Conservation (phyloP, 2,797 vertebrate genomes). For the Amblyraja radiata region DNA sequence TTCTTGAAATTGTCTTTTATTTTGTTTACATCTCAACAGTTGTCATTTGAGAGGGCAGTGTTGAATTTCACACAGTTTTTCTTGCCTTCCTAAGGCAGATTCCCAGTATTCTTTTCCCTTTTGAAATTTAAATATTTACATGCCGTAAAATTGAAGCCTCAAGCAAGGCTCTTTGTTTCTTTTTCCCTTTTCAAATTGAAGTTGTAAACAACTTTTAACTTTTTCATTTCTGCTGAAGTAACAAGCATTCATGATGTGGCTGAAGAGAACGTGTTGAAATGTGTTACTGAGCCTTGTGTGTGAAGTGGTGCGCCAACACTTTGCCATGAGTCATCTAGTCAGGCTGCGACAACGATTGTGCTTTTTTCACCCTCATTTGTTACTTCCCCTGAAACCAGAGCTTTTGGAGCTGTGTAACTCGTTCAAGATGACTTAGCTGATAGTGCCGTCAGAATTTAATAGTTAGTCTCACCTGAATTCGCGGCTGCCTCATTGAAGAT, state of each 20-base stretch:
- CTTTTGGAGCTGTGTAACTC: background rate
- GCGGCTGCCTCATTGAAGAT: too few relatives aligned
- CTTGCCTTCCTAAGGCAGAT: background rate
- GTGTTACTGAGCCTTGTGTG: background rate
- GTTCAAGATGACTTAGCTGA: background rate
- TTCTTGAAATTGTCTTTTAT: background rate
- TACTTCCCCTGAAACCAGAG: constrained; percentile 17
- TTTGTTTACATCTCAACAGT: background rate
- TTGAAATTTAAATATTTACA: background rate
- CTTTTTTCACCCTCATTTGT: constrained; percentile 21
- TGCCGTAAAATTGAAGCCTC: background rate
- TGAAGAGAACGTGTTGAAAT: background rate
- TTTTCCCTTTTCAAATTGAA: constrained; percentile 10
- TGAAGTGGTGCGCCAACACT: background rate
- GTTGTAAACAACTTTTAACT: background rate
- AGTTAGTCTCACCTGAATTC: background rate
- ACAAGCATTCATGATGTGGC: background rate
- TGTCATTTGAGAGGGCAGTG: background rate
- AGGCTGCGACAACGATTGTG: background rate
- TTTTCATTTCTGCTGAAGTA: background rate
- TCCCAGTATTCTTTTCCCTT: background rate
- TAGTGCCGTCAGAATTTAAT: background rate
- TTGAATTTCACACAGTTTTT: background rate
- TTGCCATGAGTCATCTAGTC: background rate
- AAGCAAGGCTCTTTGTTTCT: background rate